A percentile compares a stretch with the other conserved stretches of the same genome.
Evolutionary conservation across 53 echinoderm and acorn worm genomes (phyloP).

Genomic region (Arbacia lixula): DNA sequence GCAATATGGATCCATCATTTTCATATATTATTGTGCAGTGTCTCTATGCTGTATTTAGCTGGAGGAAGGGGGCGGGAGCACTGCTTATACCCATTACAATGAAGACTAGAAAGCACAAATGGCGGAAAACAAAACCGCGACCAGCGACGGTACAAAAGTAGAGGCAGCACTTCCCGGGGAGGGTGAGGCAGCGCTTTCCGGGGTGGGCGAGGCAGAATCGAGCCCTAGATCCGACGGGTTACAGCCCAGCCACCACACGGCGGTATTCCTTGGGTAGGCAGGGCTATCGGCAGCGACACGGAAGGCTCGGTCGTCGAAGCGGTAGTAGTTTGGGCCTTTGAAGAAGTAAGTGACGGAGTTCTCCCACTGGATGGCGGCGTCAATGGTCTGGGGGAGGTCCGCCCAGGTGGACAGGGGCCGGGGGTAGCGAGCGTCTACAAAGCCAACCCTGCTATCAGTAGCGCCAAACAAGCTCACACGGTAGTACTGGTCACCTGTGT

Average conservation of each 20-base stretch:
- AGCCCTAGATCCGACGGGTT: background rate
- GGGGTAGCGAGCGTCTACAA: slow-evolving; percentile 71
- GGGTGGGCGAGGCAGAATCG: background rate
- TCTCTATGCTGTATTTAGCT: too few species aligned
- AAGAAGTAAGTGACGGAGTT: slow-evolving; percentile 86
- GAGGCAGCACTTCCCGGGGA: slow-evolving; percentile 7
- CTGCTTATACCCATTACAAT: too few species aligned
- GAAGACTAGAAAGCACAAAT: background rate
- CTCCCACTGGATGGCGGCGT: slow-evolving; percentile 71
- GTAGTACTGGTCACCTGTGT: background rate
- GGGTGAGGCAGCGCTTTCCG: too few species aligned
- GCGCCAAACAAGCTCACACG: too few species aligned
- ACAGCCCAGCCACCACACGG: slow-evolving; percentile 78
- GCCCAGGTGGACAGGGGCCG: slow-evolving; percentile 71
- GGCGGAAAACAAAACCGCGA: background rate
- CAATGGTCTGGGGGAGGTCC: slow-evolving; percentile 56
- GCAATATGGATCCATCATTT: too few species aligned
- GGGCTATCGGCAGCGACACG: slow-evolving; percentile 41
- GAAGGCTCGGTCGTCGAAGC: slow-evolving; percentile 39
- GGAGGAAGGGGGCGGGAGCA: too few species aligned
- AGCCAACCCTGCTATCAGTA: too few species aligned
- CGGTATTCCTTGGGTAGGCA: slow-evolving; percentile 73
- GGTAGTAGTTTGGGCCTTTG: slow-evolving; percentile 82
- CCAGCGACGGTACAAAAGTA: background rate
- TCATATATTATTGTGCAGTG: too few species aligned